Percentiles rank a stretch among this genome's conserved stretches.
These are phyloP conservation scores for Bradynema listronoti DNA, from an alignment of 1,140 invertebrate species.

Conservation along the genomic window DNA sequence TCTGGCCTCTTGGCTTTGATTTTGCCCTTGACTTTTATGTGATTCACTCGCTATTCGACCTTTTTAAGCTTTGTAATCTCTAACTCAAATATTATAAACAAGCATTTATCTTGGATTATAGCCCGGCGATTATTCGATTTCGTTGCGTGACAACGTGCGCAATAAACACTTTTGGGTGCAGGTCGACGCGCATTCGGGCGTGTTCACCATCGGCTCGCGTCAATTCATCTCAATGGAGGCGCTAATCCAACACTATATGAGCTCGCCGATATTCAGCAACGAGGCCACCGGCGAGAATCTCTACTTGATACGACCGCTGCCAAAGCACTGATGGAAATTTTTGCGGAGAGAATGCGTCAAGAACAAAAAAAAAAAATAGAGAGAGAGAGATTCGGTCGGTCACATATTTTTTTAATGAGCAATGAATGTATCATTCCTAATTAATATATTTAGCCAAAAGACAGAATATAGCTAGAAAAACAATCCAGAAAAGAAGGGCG, in stretches of 20 bases:
- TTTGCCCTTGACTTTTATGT: no score
- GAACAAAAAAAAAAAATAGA: no score
- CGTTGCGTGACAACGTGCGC: conserved; percentile 86
- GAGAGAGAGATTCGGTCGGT: no score
- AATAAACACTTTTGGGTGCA: conserved; percentile 99
- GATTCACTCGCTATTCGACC: no score
- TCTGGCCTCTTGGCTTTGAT: no score
- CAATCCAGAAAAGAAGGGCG: no score
- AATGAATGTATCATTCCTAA: no score
- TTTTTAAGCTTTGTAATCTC: neutral
- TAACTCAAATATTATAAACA: neutral
- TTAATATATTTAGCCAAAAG: no score
- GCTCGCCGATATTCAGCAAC: conserved; percentile 84
- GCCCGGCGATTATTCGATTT: conserved; percentile 96
- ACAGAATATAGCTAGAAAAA: no score
- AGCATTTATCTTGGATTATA: conserved; percentile 62
- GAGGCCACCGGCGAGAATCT: conserved; percentile 41
- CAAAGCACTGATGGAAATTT: conserved; percentile 29
- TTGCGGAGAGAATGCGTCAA: no score
- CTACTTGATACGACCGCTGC: conserved; percentile 46
- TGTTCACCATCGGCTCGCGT: conserved; percentile 80
- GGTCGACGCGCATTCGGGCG: conserved; percentile 82
- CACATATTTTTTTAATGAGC: no score
- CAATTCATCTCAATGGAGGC: conserved; percentile 91
- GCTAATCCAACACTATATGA: conserved; percentile 94